Evolutionary conservation across 2,113 vertebrate genomes (phyloP), one percentile per base, ranked within the genome.

Genomic region (Tragelaphus strepsiceros): DNA sequence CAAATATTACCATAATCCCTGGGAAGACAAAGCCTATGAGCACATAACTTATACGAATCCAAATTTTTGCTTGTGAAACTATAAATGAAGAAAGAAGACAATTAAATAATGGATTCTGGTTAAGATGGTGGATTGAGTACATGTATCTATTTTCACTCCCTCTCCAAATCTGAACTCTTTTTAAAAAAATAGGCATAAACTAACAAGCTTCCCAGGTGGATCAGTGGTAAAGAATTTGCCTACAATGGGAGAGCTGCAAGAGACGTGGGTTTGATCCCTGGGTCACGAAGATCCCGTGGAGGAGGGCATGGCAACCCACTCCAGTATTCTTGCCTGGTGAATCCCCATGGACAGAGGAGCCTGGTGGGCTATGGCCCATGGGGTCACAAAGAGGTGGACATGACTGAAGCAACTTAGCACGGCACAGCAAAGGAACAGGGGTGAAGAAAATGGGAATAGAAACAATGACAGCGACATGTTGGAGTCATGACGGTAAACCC

Each of bases 11-110:
- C 84, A 7, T 84, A 54, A 95, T 74, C 24, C 46, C 49, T 88
- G 13, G 56, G 83, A 74, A 96, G 56, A 67, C 35, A 96, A 93
- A 64, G 21, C 12, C 64, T 32, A 30, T 35, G 54, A 91, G n/a
- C 39, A 39, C 62, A 14, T 82, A 93, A 93, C 12, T 39, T 78
- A 67, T 10, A n/a, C 49, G 74, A 93, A 61, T 81, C 61, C 3
- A 30, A 4, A 30, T 54, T 89, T 78, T 61, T 35, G 10, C 51
- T 24, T 64, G 16, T 90, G 88, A 95, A 86, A 71, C 28, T 58
- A 95, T 91, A 94, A 86, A 51, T 43, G n/a, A 93, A 88, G 16
- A 96, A 35, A 81, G 24, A 95, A 95, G 22, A 58, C 43, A 94
- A 61, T 30, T 59, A 77, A 90, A 89, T 28, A 49, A 30, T 87